phyloP scores from a whole-genome alignment of 2,113 vertebrate genomes.

The Morone chrysops region DNA sequence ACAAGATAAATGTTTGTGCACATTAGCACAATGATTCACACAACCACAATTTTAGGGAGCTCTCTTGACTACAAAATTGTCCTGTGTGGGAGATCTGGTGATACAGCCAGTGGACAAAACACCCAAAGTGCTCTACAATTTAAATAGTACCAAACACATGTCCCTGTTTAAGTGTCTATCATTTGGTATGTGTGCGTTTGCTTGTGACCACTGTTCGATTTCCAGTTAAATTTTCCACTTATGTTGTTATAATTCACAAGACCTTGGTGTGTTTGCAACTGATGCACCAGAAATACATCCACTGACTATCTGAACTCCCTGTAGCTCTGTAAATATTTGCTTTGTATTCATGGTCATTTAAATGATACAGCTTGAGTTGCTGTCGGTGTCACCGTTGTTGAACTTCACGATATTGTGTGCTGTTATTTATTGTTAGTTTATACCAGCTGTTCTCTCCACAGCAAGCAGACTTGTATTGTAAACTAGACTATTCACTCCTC shows the following conservation, averaged over 20 bases:
- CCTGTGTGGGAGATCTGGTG: not conserved
- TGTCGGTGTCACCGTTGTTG: not conserved
- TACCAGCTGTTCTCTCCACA: not conserved
- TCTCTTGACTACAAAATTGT: not conserved
- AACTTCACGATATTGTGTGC: not conserved
- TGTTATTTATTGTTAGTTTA: not conserved
- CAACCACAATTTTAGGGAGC: not conserved
- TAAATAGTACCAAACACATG: not conserved
- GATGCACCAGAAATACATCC: not conserved
- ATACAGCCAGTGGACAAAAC: not conserved
- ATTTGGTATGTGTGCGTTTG: not conserved
- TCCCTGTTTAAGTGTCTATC: not conserved
- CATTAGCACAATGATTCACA: not conserved
- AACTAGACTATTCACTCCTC: not conserved
- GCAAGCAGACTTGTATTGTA: not conserved
- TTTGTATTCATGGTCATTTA: not conserved
- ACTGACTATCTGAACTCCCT: not conserved
- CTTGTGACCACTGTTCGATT: not conserved
- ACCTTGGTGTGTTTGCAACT: not conserved
- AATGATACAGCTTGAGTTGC: not conserved
- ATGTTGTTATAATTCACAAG: conserved; percentile 2
- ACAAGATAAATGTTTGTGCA: not conserved
- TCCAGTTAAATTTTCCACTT: not conserved
- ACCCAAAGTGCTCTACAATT: not conserved
- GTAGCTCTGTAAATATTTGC: not conserved